phyloP scores from a whole-genome alignment of 2,888 invertebrate genomes.

The Chrysotoxum bicinctum region DNA sequence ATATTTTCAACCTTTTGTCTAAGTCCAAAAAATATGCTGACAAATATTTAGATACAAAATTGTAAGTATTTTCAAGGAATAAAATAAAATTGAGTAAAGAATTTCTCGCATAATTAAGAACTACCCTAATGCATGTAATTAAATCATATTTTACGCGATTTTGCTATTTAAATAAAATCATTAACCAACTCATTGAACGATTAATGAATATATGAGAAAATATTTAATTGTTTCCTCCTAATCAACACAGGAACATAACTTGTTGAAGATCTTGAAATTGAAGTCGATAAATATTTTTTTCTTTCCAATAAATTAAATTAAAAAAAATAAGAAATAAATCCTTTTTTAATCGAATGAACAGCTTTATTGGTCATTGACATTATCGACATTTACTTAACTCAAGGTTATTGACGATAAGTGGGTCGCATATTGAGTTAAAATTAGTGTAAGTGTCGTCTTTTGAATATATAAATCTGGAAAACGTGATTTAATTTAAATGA shows the following conservation, averaged over 20 bases:
- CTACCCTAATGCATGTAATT: no score
- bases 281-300: neutral
- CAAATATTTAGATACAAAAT: no score
- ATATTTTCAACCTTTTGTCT: no score
- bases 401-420: conserved; percentile 10
- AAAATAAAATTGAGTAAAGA: no score
- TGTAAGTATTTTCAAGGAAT: no score
- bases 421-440: conserved; percentile 9
- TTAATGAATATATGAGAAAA: no score
- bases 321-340: neutral
- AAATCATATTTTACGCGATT: no score
- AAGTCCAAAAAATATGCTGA: no score
- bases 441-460: neutral
- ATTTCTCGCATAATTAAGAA: no score
- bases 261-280: neutral
- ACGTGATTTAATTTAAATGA: neutral
- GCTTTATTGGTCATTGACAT: conserved; percentile 14
- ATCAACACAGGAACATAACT: neutral
- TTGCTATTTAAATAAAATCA: no score
- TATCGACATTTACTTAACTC: neutral
- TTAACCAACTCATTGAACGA: no score
- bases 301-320: neutral
- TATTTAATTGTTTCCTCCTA: no score
- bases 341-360: neutral
- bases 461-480: conserved; percentile 1